Evolutionary conservation across 2,888 invertebrate genomes (phyloP), one percentile per base, ranked within the genome.

Genomic region (Acholoe squamosa): DNA sequence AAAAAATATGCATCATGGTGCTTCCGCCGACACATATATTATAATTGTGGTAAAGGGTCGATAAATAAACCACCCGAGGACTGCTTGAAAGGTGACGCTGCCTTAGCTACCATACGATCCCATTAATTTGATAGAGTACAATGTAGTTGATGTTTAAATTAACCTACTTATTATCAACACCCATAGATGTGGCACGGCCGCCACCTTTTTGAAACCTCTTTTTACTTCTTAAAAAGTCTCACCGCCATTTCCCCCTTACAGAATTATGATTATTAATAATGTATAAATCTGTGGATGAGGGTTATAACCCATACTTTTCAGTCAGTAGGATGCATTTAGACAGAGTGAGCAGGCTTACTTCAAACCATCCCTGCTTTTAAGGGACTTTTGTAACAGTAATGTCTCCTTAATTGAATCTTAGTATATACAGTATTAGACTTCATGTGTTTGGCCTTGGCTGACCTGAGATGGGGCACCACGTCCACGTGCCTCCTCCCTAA

Each of bases 1-100:
- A 71, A 71, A 71, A 71, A 71, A 71, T n/a, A 71, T 61, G 61
- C 28, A 71, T 71, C 71, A 71, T 71, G 71, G 28, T 28, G 28
- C 71, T 71, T 71, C 28, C 71, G 71, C 71, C 28, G 71, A 71
- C 71, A 71, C 71, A 71, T 71, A n/a, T n/a, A 71, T 71, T 71
- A 71, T 71, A 71, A 71, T 71, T 71, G 71, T 25, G 71, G 71
- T 71, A 71, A 71, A 25, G 31, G 71, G 25, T 71, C 71, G 25
- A 71, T 71, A 71, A 71, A 71, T 71, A 71, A 71, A 71, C 71
- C 71, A 28, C 71, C 71, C 31, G 31, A 71, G 61, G 31, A 25
- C 25, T 71, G 28, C 31, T 16, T 28, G 71, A 28, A 71, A 71
- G 71, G 31, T 28, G 14, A 71, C 12, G 71, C 71, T 71, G 19